Evolutionary conservation across 2,797 vertebrate species (phyloP).

Genomic region (Tragopan temminckii): DNA sequence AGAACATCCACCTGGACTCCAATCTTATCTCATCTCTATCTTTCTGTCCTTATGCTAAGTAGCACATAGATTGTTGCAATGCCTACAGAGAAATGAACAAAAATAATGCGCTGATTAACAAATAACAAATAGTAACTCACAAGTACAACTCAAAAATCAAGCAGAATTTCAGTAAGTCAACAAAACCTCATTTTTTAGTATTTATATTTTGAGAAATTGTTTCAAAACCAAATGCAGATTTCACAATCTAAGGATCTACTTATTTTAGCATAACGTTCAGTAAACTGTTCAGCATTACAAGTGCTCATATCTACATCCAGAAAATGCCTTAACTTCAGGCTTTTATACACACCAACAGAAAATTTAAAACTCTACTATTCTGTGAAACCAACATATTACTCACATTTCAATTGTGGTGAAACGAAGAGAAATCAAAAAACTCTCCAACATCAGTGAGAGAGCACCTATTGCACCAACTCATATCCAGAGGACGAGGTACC

Average conservation of each 20-base stretch:
- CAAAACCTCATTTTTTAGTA: background rate
- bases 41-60: background rate
- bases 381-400: background rate
- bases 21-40: background rate
- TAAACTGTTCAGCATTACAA: background rate
- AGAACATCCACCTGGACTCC: background rate
- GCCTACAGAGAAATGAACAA: background rate
- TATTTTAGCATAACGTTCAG: background rate
- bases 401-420: background rate
- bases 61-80: background rate
- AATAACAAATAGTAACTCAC: constrained; percentile 18
- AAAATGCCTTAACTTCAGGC: background rate
- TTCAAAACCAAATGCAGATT: background rate
- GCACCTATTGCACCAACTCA: background rate
- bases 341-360: background rate
- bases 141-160: background rate
- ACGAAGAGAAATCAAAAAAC: background rate
- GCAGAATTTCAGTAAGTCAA: background rate
- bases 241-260: background rate
- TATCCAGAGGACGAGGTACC: background rate
- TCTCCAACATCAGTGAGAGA: background rate
- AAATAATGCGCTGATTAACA: background rate
- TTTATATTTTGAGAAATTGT: background rate
- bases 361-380: background rate
- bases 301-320: background rate